Conservation (phyloP, 2,888 invertebrate species). For the Lepidonotus clava region DNA sequence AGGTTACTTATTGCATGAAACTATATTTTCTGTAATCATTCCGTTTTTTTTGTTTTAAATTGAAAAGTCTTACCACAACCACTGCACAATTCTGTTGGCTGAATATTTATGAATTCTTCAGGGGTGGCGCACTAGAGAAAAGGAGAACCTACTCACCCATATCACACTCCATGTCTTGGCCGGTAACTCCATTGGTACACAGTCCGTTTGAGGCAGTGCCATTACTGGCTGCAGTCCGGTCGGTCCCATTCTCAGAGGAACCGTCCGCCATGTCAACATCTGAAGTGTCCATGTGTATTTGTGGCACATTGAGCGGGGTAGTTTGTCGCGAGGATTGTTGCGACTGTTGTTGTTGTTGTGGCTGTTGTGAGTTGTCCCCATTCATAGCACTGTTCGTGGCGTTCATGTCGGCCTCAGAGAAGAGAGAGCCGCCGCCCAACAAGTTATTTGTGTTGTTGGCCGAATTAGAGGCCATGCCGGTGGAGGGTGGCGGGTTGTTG, state of each 20-base stretch:
- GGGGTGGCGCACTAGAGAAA: no score
- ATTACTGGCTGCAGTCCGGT: slow-evolving; percentile 69
- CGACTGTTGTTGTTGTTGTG: neutral
- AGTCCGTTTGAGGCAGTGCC: slow-evolving; percentile 64
- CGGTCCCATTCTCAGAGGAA: slow-evolving; percentile 63
- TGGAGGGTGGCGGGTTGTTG: neutral
- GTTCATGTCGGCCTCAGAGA: slow-evolving; percentile 75
- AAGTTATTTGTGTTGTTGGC: slow-evolving; percentile 16
- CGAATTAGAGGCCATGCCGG: neutral
- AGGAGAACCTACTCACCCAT: slow-evolving; percentile 74
- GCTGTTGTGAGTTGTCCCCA: slow-evolving; percentile 44
- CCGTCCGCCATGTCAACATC: slow-evolving; percentile 77
- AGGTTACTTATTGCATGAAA: no score
- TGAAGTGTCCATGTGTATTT: slow-evolving; percentile 49
- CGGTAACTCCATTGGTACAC: slow-evolving; percentile 66
- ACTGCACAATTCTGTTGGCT: no score
- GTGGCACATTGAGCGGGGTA: slow-evolving; percentile 26
- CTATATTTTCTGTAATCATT: no score
- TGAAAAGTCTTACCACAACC: no score
- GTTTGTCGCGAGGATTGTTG: neutral
- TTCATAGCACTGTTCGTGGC: slow-evolving; percentile 70
- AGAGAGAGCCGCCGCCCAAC: neutral
- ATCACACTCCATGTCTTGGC: slow-evolving; percentile 64
- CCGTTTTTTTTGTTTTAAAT: no score
- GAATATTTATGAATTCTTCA: no score